A percentile compares a stretch with the other conserved stretches of the same genome.
Conservation (phyloP, 1,140 invertebrate genomes). For the Littorina saxatilis region DNA sequence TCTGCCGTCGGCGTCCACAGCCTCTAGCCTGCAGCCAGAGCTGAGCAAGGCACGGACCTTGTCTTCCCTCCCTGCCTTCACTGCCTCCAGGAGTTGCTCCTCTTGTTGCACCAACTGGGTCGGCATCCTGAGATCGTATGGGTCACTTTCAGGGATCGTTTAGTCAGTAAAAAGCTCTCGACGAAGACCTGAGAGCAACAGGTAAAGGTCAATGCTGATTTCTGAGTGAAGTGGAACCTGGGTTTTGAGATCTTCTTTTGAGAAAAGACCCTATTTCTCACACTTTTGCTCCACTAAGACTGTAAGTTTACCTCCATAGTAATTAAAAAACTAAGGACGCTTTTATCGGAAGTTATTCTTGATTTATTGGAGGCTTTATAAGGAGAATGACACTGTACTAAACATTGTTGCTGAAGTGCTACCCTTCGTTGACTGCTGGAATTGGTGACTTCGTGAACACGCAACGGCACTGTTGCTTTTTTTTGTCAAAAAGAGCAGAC, state of each 20-base stretch:
- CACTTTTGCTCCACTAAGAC: no score
- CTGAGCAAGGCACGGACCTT: conserved; percentile 52
- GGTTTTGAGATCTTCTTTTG: background rate
- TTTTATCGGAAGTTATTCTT: no score
- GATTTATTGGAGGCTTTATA: no score
- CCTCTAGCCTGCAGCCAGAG: conserved; percentile 41
- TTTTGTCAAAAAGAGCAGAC: no score
- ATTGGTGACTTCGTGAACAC: no score
- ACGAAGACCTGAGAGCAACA: background rate
- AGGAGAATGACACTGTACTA: no score
- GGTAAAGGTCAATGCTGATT: background rate
- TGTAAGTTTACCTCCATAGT: no score
- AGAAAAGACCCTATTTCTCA: no score
- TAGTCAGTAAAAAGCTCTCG: background rate
- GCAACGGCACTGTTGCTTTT: no score
- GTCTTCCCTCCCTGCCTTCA: conserved; percentile 60
- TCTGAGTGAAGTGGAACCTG: background rate
- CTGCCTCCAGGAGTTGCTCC: conserved; percentile 58
- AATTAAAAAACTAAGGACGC: no score
- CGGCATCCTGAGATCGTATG: conserved; percentile 21
- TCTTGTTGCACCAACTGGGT: conserved; percentile 44
- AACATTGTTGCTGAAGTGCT: no score
- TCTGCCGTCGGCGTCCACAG: conserved; percentile 53
- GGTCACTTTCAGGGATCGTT: background rate
- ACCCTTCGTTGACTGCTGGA: no score